A percentile compares a stretch with the other conserved stretches of the same genome.
These are phyloP conservation scores for Baryphthengus martii DNA, from an alignment of 2,113 vertebrate genomes.

Conservation along the genomic window DNA sequence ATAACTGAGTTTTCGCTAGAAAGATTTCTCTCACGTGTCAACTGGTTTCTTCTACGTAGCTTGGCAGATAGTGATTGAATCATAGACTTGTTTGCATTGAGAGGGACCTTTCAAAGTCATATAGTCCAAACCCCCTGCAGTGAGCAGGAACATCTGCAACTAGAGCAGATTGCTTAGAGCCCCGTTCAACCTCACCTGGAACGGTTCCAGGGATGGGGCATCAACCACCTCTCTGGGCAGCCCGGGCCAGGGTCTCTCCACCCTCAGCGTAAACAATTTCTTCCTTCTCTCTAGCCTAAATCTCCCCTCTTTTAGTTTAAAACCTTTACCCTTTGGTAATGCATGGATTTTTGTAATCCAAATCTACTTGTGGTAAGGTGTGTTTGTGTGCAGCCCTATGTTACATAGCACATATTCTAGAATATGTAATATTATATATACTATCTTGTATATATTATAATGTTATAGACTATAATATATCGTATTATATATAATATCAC, in stretches of 20 bases:
- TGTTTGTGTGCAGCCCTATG: not conserved
- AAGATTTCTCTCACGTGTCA: not conserved
- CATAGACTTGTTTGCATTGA: too few species aligned
- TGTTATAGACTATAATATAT: not conserved
- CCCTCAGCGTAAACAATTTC: not conserved
- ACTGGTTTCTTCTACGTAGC: not conserved
- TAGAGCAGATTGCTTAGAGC: not conserved
- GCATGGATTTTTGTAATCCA: not conserved
- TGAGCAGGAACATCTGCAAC: not conserved
- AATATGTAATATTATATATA: not conserved
- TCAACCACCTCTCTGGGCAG: too few species aligned
- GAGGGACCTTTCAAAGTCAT: not conserved
- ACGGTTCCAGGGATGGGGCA: too few species aligned
- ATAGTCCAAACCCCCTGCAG: not conserved
- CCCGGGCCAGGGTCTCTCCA: too few species aligned
- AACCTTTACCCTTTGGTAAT: not conserved
- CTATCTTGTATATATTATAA: not conserved
- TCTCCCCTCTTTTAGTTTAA: not conserved
- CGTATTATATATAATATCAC: not conserved
- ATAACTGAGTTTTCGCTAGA: not conserved
- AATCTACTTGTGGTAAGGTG: conserved; percentile 1
- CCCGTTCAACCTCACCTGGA: too few species aligned
- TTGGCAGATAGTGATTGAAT: not conserved
- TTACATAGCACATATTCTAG: not conserved
- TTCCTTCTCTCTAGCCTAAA: not conserved